Evolutionary conservation across 23 tunicate species (phyloP), one percentile per base, ranked within the genome.

Genomic region (Halocynthia aurantium): DNA sequence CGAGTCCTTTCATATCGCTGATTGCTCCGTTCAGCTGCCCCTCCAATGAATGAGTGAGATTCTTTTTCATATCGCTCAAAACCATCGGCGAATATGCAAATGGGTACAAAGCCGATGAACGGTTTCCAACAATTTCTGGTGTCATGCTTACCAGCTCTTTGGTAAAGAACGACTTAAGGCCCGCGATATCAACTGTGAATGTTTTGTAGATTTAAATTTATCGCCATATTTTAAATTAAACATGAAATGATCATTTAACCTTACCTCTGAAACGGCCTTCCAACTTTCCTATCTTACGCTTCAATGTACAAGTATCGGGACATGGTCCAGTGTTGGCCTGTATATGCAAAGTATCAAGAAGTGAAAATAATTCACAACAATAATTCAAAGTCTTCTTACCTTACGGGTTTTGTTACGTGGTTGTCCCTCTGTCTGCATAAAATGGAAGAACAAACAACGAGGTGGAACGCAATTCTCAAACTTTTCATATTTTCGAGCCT

Each of bases 271-370:
- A 10, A 15, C 22, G 55, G 44, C 50, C 69, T 72, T 81, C 85
- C 60, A 81, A 64, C 50, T 81, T 81, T 71, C 78, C 85, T 17
- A 81, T 72, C 58, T 71, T 72, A 51, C 85, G 50, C 51, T 72
- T 72, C 71, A 81, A 52, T 15, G 76, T 53, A 52, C 85, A 81
- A 50, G 70, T 81, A 19, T 61, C 71, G 7, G 85, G 85, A 53
- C 85, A 81, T 6, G 52, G 55, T 17, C 19, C 53, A 10, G 66
- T 52, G 61, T 52, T 52, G 18, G 8, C 55, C 13, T 11, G 77
- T 69, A 50, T 6, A 53, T 69, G 73, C n/a, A 60, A 60, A 31
- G 4, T 0, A 31, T 31, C 44, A 31, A 1, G 4, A 31, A 31
- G 44, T 31, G 44, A 31, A 31, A 31, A 31, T 31, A 31, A 31